These are phyloP conservation scores for Philopedon plagiatum DNA, from an alignment of 2,888 invertebrate species.

Conservation along the genomic window DNA sequence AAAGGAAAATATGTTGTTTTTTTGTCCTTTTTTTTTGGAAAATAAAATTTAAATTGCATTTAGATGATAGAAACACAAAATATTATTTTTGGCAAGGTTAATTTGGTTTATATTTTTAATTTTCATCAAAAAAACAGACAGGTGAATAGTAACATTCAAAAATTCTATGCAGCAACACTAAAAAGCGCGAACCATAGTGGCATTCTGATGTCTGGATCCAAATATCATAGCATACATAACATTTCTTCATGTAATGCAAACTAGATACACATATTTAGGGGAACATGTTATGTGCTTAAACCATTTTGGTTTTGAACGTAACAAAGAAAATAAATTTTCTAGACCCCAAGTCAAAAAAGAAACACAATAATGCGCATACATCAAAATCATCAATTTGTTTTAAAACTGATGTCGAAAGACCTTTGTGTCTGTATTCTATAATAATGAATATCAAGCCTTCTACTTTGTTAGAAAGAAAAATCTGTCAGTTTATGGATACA, in stretches of 20 bases:
- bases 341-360: conserved; percentile 5
- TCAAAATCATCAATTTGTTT: neutral
- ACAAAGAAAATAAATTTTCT: neutral
- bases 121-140: no score
- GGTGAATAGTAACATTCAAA: no score
- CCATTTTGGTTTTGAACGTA: neutral
- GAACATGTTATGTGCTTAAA: neutral
- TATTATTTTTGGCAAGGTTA: no score
- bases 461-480: neutral
- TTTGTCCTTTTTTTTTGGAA: neutral
- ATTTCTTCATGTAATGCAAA: no score
- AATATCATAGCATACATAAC: no score
- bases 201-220: no score
- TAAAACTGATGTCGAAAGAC: neutral
- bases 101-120: no score
- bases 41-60: no score
- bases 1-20: neutral
- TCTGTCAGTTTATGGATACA: neutral
- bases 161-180: no score
- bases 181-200: no score
- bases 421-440: neutral
- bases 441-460: neutral
- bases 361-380: conserved; percentile 5
- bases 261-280: neutral
- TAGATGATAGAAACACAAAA: no score